phyloP scores from a whole-genome alignment of 2,888 invertebrate species.

The Tetropium fuscum region DNA sequence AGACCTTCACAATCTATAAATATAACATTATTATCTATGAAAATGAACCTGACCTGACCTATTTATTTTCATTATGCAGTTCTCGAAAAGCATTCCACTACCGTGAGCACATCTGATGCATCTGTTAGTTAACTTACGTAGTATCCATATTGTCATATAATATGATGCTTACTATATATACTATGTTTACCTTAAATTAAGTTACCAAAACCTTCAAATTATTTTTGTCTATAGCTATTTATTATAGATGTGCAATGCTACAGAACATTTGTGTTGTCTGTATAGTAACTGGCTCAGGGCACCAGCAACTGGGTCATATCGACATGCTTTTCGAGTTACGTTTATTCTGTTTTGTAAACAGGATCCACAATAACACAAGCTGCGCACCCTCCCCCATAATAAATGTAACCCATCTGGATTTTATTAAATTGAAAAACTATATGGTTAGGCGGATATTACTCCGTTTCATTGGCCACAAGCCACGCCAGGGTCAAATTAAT shows the following conservation, averaged over 20 bases:
- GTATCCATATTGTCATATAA: too few relatives aligned
- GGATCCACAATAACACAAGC: background rate
- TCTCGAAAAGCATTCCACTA: background rate
- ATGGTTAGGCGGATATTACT: background rate
- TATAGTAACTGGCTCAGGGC: too few relatives aligned
- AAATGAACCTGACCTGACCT: slow-evolving; percentile 24
- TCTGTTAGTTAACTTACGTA: too few relatives aligned
- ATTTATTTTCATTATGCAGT: slow-evolving; percentile 2
- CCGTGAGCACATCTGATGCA: too few relatives aligned
- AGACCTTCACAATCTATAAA: slow-evolving; percentile 26
- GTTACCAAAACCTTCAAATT: too few relatives aligned
- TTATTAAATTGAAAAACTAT: slow-evolving; percentile 7
- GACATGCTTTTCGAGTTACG: background rate
- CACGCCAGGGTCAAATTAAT: background rate
- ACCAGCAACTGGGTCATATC: background rate
- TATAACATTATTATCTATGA: slow-evolving; percentile 26
- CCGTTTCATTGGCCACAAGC: background rate
- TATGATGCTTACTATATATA: too few relatives aligned
- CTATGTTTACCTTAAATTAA: too few relatives aligned
- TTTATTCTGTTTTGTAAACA: slow-evolving; percentile 3
- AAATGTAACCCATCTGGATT: background rate
- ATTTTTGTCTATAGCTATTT: too few relatives aligned
- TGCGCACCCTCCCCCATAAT: background rate
- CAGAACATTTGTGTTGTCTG: too few relatives aligned
- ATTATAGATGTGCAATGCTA: too few relatives aligned